phyloP scores from a whole-genome alignment of 2,113 vertebrate genomes.

The Phoenicopterus ruber region DNA sequence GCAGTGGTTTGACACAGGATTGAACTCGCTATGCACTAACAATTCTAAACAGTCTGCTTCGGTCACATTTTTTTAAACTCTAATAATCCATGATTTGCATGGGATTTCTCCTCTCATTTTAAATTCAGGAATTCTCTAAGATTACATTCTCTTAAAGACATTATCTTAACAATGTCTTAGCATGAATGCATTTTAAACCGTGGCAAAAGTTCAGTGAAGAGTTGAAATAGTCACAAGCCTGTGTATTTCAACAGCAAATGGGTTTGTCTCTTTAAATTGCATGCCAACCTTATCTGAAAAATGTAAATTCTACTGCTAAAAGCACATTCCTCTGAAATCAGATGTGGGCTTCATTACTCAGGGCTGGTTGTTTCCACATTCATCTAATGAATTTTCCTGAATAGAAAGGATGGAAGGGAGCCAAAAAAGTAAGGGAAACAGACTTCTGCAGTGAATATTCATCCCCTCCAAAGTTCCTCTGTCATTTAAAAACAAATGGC shows the following conservation, averaged over 20 bases:
- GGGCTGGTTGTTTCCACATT: background rate
- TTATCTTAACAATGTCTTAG: background rate
- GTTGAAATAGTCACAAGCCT: background rate
- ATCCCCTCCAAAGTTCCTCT: background rate
- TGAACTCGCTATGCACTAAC: background rate
- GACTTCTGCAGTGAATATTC: background rate
- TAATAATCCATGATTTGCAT: background rate
- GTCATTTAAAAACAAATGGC: background rate
- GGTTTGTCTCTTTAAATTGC: slow-evolving; percentile 30
- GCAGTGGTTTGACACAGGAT: background rate
- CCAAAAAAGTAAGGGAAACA: background rate
- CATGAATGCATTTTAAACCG: background rate
- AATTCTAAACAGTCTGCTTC: background rate
- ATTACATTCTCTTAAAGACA: background rate
- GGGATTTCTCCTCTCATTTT: background rate
- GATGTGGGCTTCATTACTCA: slow-evolving; percentile 12
- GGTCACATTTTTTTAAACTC: background rate
- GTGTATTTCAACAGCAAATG: background rate
- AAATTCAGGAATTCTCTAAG: background rate
- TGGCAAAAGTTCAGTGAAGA: background rate
- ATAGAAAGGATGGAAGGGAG: background rate
- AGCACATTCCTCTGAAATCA: slow-evolving; percentile 57
- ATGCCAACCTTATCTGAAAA: slow-evolving; percentile 58
- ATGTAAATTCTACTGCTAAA: slow-evolving; percentile 51
- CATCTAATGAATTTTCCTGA: slow-evolving; percentile 18